Percentiles rank a stretch among this genome's conserved stretches.
Evolutionary conservation across 2,113 vertebrate genomes (phyloP).

Genomic region (Oxyura jamaicensis): DNA sequence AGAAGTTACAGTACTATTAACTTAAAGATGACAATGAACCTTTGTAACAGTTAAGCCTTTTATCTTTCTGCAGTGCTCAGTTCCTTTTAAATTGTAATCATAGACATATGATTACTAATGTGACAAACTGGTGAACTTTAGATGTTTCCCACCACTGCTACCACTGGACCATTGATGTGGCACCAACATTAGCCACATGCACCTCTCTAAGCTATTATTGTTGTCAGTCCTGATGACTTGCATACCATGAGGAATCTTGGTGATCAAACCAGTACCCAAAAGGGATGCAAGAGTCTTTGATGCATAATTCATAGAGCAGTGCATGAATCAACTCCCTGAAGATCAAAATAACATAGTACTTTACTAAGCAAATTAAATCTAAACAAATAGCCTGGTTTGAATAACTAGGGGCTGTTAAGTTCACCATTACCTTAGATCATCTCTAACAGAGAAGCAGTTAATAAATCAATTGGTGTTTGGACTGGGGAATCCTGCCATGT

Average conservation of each 20-base stretch:
- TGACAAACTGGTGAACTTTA: neutral
- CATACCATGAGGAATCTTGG: neutral
- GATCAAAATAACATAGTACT: neutral
- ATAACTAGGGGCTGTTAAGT: neutral
- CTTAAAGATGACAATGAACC: neutral
- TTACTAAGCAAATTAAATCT: constrained; percentile 41
- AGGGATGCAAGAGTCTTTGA: neutral
- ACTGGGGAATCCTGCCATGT: neutral
- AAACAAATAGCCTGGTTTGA: constrained; percentile 1
- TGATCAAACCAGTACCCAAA: neutral
- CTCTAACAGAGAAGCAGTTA: neutral
- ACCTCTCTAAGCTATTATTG: neutral
- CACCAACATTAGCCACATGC: neutral
- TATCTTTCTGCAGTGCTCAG: neutral
- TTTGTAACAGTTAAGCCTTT: neutral
- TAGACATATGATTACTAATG: neutral
- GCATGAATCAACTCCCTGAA: neutral
- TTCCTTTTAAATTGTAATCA: neutral
- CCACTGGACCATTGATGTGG: neutral
- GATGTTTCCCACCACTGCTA: neutral
- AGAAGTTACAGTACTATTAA: neutral
- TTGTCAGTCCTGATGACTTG: neutral
- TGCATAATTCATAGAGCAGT: neutral
- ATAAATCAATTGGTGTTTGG: constrained; percentile 15
- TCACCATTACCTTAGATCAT: neutral